Evolutionary conservation across 2,113 vertebrate genomes (phyloP).

Genomic region (Etia nguti): DNA sequence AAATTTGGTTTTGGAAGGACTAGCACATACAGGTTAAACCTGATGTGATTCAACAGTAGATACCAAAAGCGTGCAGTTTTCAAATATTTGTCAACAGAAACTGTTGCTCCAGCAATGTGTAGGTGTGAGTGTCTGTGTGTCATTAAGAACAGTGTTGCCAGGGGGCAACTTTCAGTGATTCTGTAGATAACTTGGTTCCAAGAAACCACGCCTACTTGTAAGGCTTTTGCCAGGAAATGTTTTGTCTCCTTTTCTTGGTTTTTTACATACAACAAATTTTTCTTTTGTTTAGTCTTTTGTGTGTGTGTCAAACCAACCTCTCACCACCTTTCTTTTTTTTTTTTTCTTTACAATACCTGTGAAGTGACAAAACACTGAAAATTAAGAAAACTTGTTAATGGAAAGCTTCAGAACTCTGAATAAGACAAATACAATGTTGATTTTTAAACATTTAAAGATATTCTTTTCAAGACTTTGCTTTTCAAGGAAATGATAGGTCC

Average conservation of each 20-base stretch:
- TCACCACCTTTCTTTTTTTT: neutral
- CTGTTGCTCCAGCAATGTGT: neutral
- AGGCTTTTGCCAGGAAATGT: neutral
- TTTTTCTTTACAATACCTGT: neutral
- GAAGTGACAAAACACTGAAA: neutral
- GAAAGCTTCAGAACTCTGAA: neutral
- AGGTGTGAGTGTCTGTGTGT: too few species aligned
- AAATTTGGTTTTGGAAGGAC: neutral
- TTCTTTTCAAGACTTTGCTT: neutral
- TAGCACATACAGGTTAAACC: neutral
- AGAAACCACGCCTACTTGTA: neutral
- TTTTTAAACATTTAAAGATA: neutral
- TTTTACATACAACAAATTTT: neutral
- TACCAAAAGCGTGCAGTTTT: neutral
- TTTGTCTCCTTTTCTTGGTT: neutral
- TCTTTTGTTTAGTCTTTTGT: neutral
- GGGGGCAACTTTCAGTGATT: neutral
- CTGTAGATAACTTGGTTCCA: neutral
- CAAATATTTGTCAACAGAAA: neutral
- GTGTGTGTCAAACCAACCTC: neutral
- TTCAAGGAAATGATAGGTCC: neutral
- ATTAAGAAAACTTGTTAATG: neutral
- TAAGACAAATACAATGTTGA: neutral
- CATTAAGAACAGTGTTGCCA: neutral
- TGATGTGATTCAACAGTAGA: neutral